Evolutionary conservation across 2,113 vertebrate species (phyloP).

Genomic region (Ariopsis seemanni): DNA sequence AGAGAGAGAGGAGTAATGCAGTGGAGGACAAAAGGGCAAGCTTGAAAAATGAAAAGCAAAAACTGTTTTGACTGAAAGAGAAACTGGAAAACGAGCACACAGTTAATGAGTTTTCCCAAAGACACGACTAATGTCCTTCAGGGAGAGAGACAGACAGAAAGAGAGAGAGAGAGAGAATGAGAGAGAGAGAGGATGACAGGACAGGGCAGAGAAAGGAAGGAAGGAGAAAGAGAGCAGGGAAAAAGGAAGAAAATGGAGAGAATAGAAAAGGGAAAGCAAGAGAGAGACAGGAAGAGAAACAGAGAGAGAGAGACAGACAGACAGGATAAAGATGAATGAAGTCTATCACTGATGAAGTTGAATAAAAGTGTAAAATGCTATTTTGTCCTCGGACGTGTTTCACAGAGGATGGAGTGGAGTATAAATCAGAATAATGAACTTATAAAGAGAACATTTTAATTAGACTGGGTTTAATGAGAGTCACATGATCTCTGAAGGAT

Average conservation of each 20-base stretch:
- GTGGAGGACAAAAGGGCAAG: slow-evolving; percentile 51
- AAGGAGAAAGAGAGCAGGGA: neutral
- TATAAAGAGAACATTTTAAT: slow-evolving; percentile 14
- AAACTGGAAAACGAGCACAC: slow-evolving; percentile 58
- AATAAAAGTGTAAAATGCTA: neutral
- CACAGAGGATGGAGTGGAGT: neutral
- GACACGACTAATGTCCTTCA: slow-evolving; percentile 63
- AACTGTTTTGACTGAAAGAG: slow-evolving; percentile 69
- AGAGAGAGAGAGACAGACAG: neutral
- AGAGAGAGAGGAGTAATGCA: slow-evolving; percentile 5
- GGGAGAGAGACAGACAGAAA: neutral
- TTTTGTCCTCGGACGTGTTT: neutral
- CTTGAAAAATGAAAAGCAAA: slow-evolving; percentile 74
- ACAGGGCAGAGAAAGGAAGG: neutral
- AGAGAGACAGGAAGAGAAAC: neutral
- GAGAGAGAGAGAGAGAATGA: neutral
- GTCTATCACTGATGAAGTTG: neutral
- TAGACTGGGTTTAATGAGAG: slow-evolving; percentile 1
- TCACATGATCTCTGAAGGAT: neutral
- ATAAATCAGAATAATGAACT: slow-evolving; percentile 26
- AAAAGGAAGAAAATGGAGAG: slow-evolving; percentile 17
- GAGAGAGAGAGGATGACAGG: neutral
- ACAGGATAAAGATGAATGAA: neutral
- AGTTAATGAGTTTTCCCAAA: slow-evolving; percentile 64
- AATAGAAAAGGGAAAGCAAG: neutral